Percentiles rank a stretch among this genome's conserved stretches.
phyloP scores from a whole-genome alignment of 1,140 invertebrate species.

The Sipha flava region DNA sequence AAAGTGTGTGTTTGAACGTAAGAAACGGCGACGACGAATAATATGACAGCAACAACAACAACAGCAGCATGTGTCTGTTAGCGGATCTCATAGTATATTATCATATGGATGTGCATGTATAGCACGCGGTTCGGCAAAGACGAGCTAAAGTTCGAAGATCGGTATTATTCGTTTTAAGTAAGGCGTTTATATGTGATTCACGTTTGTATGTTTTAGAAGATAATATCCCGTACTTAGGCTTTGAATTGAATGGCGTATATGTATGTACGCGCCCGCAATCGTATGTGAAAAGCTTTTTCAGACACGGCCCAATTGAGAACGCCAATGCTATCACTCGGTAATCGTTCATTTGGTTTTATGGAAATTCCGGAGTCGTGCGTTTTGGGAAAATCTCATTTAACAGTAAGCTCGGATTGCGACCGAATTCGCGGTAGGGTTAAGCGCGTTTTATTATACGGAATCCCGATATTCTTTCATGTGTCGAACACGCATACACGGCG shows the following conservation, averaged over 20 bases:
- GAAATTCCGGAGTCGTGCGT: not conserved
- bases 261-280: not conserved
- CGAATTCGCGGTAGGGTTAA: not conserved
- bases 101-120: too few species aligned
- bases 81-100: not conserved
- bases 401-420: not conserved
- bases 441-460: not conserved
- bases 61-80: not conserved
- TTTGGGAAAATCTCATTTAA: not conserved
- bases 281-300: not conserved
- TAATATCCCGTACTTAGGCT: constrained; percentile 6
- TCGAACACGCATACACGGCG: not conserved
- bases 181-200: not conserved
- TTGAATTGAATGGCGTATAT: not conserved
- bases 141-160: not conserved
- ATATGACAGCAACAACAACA: not conserved
- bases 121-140: not conserved
- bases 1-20: too few species aligned
- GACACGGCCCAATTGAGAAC: not conserved
- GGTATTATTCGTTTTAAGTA: constrained; percentile 6
- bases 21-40: too few species aligned
- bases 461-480: not conserved
- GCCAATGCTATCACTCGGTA: not conserved
- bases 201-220: not conserved
- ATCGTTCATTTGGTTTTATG: constrained; percentile 3